phyloP scores from a whole-genome alignment of 2,888 invertebrate species.

The Seira musarum region DNA sequence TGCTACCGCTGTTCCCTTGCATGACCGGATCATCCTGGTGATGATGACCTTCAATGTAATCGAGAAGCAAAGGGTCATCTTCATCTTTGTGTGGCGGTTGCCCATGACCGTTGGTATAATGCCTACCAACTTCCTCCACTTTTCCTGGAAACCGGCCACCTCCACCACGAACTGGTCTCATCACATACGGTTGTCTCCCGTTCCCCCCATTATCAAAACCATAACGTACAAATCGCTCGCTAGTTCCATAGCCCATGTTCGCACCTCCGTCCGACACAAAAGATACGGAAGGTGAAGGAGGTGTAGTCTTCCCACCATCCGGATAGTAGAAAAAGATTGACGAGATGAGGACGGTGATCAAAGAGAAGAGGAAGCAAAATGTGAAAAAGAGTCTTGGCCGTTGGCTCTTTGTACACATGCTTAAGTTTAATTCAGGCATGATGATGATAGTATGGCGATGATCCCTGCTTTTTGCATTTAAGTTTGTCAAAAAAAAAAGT shows the following conservation, averaged over 20 bases:
- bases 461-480: neutral
- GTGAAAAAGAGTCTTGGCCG: constrained; percentile 68
- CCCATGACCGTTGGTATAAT: constrained; percentile 41
- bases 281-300: constrained; percentile 45
- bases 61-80: constrained; percentile 46
- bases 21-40: constrained; percentile 47
- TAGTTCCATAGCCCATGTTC: neutral
- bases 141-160: constrained; percentile 23
- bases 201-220: constrained; percentile 33
- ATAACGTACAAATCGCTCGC: constrained; percentile 43
- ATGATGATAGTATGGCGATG: constrained; percentile 1
- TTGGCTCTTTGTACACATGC: constrained; percentile 48
- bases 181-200: constrained; percentile 39
- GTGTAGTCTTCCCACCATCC: constrained; percentile 54
- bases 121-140: constrained; percentile 49
- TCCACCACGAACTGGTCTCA: constrained; percentile 47
- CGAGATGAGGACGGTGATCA: constrained; percentile 66
- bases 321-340: constrained; percentile 67
- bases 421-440: constrained; percentile 59
- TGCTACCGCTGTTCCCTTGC: constrained; percentile 34
- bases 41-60: constrained; percentile 53
- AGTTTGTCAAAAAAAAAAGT: neutral
- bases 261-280: constrained; percentile 44
- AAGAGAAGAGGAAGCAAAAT: constrained; percentile 67
- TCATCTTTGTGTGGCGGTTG: constrained; percentile 29